Evolutionary conservation across 1,140 invertebrate species (phyloP).

Genomic region (Drosophila pallidifrons): DNA sequence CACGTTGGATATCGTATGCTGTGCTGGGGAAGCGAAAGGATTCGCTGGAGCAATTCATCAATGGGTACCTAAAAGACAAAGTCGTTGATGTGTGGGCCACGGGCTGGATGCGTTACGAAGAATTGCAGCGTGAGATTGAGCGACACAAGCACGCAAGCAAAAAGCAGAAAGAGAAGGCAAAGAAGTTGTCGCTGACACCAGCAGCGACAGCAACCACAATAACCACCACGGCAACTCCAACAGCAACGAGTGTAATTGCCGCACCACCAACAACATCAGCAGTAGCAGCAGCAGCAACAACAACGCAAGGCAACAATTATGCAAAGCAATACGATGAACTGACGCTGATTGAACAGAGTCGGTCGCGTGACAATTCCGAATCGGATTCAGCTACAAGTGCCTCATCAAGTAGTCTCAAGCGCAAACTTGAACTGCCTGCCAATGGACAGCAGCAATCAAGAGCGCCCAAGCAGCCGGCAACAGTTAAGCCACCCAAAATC

Average conservation of each 20-base stretch:
- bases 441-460: neutral
- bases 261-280: slow-evolving; percentile 6
- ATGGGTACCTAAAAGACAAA: slow-evolving; percentile 69
- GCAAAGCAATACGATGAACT: slow-evolving; percentile 65
- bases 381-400: slow-evolving; percentile 81
- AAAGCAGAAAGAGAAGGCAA: slow-evolving; percentile 75
- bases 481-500: slow-evolving; percentile 42
- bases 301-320: slow-evolving; percentile 42
- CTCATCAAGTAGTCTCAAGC: slow-evolving; percentile 65
- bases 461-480: slow-evolving; percentile 7
- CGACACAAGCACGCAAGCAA: slow-evolving; percentile 63
- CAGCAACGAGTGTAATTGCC: slow-evolving; percentile 5
- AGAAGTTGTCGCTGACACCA: slow-evolving; percentile 7
- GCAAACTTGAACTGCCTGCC: slow-evolving; percentile 20
- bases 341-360: slow-evolving; percentile 36
- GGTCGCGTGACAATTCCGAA: slow-evolving; percentile 75
- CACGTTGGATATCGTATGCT: slow-evolving; percentile 77
- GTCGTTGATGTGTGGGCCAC: slow-evolving; percentile 78
- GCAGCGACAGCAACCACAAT: slow-evolving; percentile 3
- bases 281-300: no score
- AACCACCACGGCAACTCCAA: neutral
- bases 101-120: slow-evolving; percentile 84
- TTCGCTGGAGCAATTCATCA: slow-evolving; percentile 79
- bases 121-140: slow-evolving; percentile 77
- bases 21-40: slow-evolving; percentile 76